A percentile compares a stretch with the other conserved stretches of the same genome.
Evolutionary conservation across 2,113 vertebrate species (phyloP).

Genomic region (Neofelis nebulosa): DNA sequence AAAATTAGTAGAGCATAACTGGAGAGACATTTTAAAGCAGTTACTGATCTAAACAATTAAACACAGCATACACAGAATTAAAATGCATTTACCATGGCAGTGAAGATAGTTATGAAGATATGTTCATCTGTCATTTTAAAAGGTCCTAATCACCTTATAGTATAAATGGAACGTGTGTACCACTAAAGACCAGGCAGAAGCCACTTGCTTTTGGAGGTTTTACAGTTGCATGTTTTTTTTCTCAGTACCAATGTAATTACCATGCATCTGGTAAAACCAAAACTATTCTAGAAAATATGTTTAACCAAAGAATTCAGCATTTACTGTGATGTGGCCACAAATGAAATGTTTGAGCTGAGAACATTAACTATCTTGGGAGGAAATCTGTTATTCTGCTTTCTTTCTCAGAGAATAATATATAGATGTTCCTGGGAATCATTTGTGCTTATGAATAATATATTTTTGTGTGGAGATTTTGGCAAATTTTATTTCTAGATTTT

Average conservation of each 20-base stretch:
- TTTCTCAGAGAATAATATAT: constrained; percentile 18
- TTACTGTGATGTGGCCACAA: neutral
- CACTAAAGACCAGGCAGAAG: constrained; percentile 50
- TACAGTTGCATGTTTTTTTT: neutral
- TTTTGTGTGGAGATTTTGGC: neutral
- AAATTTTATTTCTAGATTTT: constrained; percentile 30
- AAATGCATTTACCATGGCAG: constrained; percentile 48
- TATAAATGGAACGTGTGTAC: constrained; percentile 53
- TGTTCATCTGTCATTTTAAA: constrained; percentile 58
- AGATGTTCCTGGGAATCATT: neutral
- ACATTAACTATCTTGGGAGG: neutral
- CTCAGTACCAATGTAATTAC: neutral
- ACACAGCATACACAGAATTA: constrained; percentile 68
- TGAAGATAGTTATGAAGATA: constrained; percentile 1
- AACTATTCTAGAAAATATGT: neutral
- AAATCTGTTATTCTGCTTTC: neutral
- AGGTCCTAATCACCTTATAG: constrained; percentile 30
- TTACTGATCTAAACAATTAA: constrained; percentile 59
- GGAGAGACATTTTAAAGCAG: constrained; percentile 54
- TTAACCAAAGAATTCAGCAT: neutral
- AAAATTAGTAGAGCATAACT: constrained; percentile 36
- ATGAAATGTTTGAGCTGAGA: neutral
- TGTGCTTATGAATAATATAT: neutral
- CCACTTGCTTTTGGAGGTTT: constrained; percentile 50
- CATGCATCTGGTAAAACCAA: neutral